Conservation (phyloP, 2,113 vertebrate genomes). For the Leptobrachium ailaonicum region DNA sequence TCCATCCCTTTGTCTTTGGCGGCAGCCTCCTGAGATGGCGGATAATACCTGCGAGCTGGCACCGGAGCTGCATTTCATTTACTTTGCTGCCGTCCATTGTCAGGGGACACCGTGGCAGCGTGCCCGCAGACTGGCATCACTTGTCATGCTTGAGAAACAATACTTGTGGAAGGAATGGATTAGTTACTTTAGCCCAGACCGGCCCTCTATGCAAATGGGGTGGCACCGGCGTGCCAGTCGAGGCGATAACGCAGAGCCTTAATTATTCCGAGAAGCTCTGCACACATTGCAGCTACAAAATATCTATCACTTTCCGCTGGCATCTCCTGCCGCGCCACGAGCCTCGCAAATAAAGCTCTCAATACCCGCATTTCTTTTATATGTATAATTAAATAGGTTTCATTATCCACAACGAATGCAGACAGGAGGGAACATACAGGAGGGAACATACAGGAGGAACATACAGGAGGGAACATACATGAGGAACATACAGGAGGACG, state of each 20-base stretch:
- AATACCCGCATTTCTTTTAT: too few relatives aligned
- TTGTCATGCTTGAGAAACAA: conserved; percentile 43
- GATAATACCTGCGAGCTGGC: conserved; percentile 41
- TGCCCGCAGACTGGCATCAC: conserved; percentile 38
- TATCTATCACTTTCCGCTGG: not conserved
- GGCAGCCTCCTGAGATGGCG: conserved; percentile 26
- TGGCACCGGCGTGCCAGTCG: not conserved
- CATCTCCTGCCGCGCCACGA: not conserved
- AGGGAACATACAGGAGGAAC: too few relatives aligned
- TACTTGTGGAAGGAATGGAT: conserved; percentile 39
- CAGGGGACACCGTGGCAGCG: conserved; percentile 32
- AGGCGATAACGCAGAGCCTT: conserved; percentile 36
- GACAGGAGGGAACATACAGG: too few relatives aligned
- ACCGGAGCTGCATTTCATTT: conserved; percentile 7
- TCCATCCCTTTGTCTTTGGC: conserved; percentile 2
- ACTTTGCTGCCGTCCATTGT: conserved; percentile 31
- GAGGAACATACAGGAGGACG: too few relatives aligned
- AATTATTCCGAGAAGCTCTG: conserved; percentile 19
- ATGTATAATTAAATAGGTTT: too few relatives aligned
- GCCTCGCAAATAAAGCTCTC: not conserved
- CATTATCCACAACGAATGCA: too few relatives aligned
- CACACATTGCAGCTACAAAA: conserved; percentile 4
- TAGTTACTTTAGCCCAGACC: conserved; percentile 29
- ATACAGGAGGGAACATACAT: too few relatives aligned
- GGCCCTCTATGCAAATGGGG: conserved; percentile 28